Conservation (phyloP, 2,797 vertebrate species). For the Paratrypauchen microcephalus region DNA sequence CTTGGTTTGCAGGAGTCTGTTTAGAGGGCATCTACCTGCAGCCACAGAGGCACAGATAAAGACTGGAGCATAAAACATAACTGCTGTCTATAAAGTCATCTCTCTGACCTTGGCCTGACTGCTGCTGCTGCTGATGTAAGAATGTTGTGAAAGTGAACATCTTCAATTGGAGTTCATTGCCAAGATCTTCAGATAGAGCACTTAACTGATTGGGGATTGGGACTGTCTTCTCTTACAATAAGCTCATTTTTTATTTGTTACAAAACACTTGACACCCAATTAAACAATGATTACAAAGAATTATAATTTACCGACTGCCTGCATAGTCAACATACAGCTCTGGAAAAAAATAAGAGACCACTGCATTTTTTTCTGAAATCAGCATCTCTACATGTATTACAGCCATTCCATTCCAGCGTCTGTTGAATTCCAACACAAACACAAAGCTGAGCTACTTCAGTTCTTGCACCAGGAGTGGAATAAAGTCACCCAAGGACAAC, state of each 20-base stretch:
- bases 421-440: too few species aligned
- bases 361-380: too few species aligned
- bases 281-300: background rate
- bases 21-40: background rate
- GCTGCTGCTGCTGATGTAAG: background rate
- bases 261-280: constrained; percentile 19
- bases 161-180: background rate
- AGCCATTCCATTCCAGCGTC: too few species aligned
- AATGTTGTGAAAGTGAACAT: constrained; percentile 1
- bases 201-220: constrained; percentile 54
- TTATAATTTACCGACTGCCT: background rate
- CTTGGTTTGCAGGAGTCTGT: background rate
- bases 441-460: too few species aligned
- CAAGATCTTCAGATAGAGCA: constrained; percentile 14
- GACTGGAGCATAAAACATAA: background rate
- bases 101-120: constrained; percentile 9
- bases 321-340: background rate
- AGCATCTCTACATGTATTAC: too few species aligned
- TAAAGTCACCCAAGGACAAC: too few species aligned
- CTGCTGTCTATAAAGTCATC: background rate
- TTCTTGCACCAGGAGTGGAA: too few species aligned
- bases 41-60: background rate
- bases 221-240: constrained; percentile 5
- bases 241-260: constrained; percentile 21
- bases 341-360: too few species aligned